Percentiles rank a stretch among this genome's conserved stretches.
Evolutionary conservation across 2,888 invertebrate genomes (phyloP).

Genomic region (Drosophila kambysellisi): DNA sequence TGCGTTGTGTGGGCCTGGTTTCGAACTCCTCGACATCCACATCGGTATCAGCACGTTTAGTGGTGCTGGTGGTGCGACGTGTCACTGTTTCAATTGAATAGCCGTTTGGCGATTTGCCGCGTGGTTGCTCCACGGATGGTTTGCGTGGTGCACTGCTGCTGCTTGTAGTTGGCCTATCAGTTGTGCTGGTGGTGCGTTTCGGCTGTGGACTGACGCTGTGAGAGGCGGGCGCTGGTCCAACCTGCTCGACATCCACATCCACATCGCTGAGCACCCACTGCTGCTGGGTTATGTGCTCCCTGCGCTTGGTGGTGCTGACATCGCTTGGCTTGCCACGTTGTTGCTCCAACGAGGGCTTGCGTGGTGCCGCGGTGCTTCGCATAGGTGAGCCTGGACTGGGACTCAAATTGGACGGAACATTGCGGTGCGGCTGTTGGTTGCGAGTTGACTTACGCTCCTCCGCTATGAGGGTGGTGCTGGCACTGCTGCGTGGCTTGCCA

Average conservation of each 20-base stretch:
- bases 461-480: slow-evolving; percentile 52
- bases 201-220: slow-evolving; percentile 27
- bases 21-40: slow-evolving; percentile 24
- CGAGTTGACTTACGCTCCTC: slow-evolving; percentile 55
- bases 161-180: not conserved
- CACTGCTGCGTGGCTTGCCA: slow-evolving; percentile 20
- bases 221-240: slow-evolving; percentile 31
- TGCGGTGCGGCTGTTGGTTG: slow-evolving; percentile 34
- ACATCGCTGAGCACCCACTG: slow-evolving; percentile 67
- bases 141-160: slow-evolving; percentile 15
- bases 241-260: slow-evolving; percentile 56
- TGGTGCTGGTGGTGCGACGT: slow-evolving; percentile 12
- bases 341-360: slow-evolving; percentile 53
- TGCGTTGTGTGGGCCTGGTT: not conserved
- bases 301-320: slow-evolving; percentile 51
- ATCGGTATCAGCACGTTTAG: slow-evolving; percentile 19
- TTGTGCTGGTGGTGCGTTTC: slow-evolving; percentile 5
- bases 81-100: slow-evolving; percentile 3
- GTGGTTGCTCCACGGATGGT: slow-evolving; percentile 8
- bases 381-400: slow-evolving; percentile 32
- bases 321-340: slow-evolving; percentile 14
- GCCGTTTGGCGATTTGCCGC: not conserved
- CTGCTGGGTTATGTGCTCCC: slow-evolving; percentile 60
- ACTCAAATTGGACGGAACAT: slow-evolving; percentile 6
- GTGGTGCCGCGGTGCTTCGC: slow-evolving; percentile 30